A percentile compares a stretch with the other conserved stretches of the same genome.
Evolutionary conservation across 2,888 invertebrate genomes (phyloP).

Genomic region (Laothoe populi): DNA sequence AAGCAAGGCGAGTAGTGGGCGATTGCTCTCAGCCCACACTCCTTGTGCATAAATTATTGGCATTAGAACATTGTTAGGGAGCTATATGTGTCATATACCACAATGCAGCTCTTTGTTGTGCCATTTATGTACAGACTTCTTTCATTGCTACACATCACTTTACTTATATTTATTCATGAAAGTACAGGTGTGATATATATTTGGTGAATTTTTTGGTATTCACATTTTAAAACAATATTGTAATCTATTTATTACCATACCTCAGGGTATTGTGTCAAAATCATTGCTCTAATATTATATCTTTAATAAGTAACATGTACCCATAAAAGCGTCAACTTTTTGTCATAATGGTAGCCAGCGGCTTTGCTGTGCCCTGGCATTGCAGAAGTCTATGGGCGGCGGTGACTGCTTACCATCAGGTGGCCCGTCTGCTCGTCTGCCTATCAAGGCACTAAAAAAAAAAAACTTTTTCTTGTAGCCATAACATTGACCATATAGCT

Average conservation of each 20-base stretch:
- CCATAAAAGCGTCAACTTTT: no score
- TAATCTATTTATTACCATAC: no score
- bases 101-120: conserved; percentile 46
- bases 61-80: conserved; percentile 76
- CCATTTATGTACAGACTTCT: conserved; percentile 38
- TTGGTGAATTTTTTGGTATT: not conserved
- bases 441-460: no score
- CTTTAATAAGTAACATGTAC: no score
- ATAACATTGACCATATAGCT: not conserved
- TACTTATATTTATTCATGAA: not conserved
- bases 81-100: conserved; percentile 69
- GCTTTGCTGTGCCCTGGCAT: no score
- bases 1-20: conserved; percentile 79
- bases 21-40: conserved; percentile 76
- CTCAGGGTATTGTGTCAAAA: no score
- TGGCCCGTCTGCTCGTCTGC: no score
- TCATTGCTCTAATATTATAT: no score
- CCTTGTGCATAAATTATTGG: conserved; percentile 76
- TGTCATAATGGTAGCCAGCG: no score
- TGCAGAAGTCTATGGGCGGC: no score
- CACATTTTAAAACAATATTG: not conserved
- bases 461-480: not conserved
- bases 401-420: no score
- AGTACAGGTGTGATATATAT: no score
- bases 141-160: conserved; percentile 14